Evolutionary conservation across 2,113 vertebrate species (phyloP).

Genomic region (Clarias magur): DNA sequence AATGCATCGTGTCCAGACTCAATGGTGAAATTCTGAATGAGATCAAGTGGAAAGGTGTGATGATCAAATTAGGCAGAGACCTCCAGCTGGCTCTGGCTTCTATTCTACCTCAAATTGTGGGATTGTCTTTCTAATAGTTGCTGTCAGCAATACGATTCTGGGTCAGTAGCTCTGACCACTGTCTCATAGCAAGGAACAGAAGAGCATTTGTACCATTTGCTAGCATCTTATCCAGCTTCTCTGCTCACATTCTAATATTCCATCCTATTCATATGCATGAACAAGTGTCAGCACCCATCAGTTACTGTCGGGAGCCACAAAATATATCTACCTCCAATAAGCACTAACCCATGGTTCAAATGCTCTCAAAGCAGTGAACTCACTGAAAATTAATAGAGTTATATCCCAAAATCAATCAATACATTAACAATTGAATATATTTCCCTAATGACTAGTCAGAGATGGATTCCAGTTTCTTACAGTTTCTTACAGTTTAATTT

Average conservation of each 20-base stretch:
- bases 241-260: constrained; percentile 64
- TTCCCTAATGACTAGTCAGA: background rate
- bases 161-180: constrained; percentile 68
- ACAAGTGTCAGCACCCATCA: constrained; percentile 70
- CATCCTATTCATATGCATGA: constrained; percentile 65
- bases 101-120: constrained; percentile 63
- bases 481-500: background rate
- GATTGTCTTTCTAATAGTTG: constrained; percentile 61
- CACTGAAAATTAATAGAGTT: background rate
- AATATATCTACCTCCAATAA: constrained; percentile 65
- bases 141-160: constrained; percentile 64
- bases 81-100: constrained; percentile 56
- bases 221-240: constrained; percentile 67
- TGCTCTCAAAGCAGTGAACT: background rate
- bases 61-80: constrained; percentile 74
- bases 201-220: constrained; percentile 56
- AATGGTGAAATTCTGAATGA: constrained; percentile 11
- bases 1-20: background rate
- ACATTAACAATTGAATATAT: constrained; percentile 3
- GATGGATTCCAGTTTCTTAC: background rate
- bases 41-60: constrained; percentile 57
- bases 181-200: constrained; percentile 55
- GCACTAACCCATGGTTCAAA: constrained; percentile 42
- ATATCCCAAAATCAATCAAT: constrained; percentile 8
- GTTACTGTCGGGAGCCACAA: constrained; percentile 68